Percentiles rank a stretch among this genome's conserved stretches.
These are phyloP conservation scores for Otis tarda DNA, from an alignment of 2,113 vertebrate species.

Conservation along the genomic window DNA sequence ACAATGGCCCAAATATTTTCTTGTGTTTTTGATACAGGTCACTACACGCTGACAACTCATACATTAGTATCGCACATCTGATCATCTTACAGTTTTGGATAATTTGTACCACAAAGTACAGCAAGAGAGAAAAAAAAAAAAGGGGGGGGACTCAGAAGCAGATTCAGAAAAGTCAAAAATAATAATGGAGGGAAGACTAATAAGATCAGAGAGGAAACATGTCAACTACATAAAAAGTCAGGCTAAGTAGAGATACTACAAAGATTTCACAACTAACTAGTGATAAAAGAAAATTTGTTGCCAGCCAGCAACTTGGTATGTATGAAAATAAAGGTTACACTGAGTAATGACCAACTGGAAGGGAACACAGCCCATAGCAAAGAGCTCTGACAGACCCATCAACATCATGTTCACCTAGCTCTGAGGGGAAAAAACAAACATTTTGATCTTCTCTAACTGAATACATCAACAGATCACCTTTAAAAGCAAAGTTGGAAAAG, in stretches of 20 bases:
- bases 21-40: not conserved
- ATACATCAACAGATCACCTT: not conserved
- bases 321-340: not conserved
- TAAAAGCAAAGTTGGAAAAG: not conserved
- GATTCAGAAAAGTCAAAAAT: not conserved
- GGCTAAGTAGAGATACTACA: not conserved
- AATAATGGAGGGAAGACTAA: not conserved
- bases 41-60: not conserved
- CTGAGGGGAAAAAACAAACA: not conserved
- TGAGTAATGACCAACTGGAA: not conserved
- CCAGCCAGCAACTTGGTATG: not conserved
- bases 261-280: not conserved
- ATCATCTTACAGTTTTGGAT: not conserved
- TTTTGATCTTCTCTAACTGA: not conserved
- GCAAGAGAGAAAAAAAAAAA: not conserved
- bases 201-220: not conserved
- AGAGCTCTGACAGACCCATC: not conserved
- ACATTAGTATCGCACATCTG: not conserved
- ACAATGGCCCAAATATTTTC: not conserved
- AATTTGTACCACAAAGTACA: not conserved
- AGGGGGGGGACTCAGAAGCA: not conserved
- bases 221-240: not conserved
- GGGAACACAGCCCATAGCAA: not conserved
- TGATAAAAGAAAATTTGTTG: not conserved
- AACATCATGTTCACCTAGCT: not conserved